Evolutionary conservation across 2,113 vertebrate genomes (phyloP).

Genomic region (Brienomyrus brachyistius): DNA sequence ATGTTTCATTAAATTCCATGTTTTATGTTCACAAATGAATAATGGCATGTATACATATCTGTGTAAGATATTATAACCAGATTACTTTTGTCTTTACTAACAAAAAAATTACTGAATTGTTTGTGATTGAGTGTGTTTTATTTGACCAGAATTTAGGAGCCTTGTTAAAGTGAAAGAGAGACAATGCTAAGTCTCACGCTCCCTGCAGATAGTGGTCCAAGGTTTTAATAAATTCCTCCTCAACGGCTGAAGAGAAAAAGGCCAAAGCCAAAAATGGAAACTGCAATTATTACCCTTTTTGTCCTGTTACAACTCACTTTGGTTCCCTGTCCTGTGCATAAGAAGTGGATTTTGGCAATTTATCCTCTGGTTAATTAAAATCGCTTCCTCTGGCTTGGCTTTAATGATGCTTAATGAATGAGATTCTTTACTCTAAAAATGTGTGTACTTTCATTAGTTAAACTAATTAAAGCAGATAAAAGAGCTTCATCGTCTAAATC

Average conservation of each 20-base stretch:
- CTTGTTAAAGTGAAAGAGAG: neutral
- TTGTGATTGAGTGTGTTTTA: neutral
- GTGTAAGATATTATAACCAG: neutral
- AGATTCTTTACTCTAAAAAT: conserved; percentile 16
- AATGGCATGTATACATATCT: neutral
- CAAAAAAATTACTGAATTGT: neutral
- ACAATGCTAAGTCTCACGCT: neutral
- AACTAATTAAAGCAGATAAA: conserved; percentile 17
- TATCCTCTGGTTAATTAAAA: conserved; percentile 14
- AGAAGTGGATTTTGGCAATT: conserved; percentile 7
- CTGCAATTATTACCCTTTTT: neutral
- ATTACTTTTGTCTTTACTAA: neutral
- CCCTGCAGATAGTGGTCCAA: neutral
- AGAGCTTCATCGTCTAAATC: conserved; percentile 1
- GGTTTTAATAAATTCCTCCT: conserved; percentile 2
- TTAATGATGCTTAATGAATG: conserved; percentile 18
- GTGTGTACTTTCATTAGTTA: conserved; percentile 13
- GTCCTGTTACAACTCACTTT: neutral
- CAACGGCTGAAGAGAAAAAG: neutral
- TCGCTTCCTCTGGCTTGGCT: neutral
- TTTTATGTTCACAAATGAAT: neutral
- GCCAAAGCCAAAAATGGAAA: neutral
- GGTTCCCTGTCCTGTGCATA: conserved; percentile 1
- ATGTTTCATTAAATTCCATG: neutral
- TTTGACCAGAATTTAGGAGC: neutral